Evolutionary conservation across 2,888 invertebrate genomes (phyloP).

Genomic region (Eudemis profundana): DNA sequence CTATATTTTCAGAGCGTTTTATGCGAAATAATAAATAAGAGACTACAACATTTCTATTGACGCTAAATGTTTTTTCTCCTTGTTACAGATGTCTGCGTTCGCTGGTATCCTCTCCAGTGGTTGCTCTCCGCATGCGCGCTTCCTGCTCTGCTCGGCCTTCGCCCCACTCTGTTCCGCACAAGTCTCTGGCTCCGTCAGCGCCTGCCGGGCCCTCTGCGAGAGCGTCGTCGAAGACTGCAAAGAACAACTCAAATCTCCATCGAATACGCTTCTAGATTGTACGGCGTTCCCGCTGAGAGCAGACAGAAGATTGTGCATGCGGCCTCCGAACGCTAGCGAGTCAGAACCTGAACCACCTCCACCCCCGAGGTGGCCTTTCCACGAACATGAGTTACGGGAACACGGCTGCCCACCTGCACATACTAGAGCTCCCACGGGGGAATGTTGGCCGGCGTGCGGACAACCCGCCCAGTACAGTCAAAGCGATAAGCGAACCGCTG

Average conservation of each 20-base stretch:
- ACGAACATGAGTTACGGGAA: slow-evolving; percentile 64
- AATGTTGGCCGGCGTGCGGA: slow-evolving; percentile 88
- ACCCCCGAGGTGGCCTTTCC: slow-evolving; percentile 75
- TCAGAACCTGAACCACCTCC: slow-evolving; percentile 73
- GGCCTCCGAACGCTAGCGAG: slow-evolving; percentile 83
- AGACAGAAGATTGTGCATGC: slow-evolving; percentile 91
- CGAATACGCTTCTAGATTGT: slow-evolving; percentile 91
- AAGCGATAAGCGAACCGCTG: slow-evolving; percentile 88
- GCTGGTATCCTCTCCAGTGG: slow-evolving; percentile 90
- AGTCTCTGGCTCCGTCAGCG: slow-evolving; percentile 93
- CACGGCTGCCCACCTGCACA: slow-evolving; percentile 86
- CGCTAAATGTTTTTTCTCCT: slow-evolving; percentile 47
- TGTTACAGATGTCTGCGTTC: slow-evolving; percentile 89
- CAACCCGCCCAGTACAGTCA: slow-evolving; percentile 88
- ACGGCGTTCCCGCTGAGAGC: slow-evolving; percentile 91
- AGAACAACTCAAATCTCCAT: slow-evolving; percentile 88
- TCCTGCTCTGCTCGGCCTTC: slow-evolving; percentile 95
- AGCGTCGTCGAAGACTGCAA: slow-evolving; percentile 90
- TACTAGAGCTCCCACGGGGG: slow-evolving; percentile 83
- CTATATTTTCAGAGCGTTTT: too few relatives aligned
- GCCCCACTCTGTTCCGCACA: slow-evolving; percentile 96
- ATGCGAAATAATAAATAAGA: too few relatives aligned
- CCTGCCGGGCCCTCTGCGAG: slow-evolving; percentile 94
- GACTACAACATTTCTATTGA: too few relatives aligned
- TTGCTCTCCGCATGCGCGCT: slow-evolving; percentile 92